A percentile compares a stretch with the other conserved stretches of the same genome.
Conservation (phyloP, 2,113 vertebrate species). For the Strix uralensis region DNA sequence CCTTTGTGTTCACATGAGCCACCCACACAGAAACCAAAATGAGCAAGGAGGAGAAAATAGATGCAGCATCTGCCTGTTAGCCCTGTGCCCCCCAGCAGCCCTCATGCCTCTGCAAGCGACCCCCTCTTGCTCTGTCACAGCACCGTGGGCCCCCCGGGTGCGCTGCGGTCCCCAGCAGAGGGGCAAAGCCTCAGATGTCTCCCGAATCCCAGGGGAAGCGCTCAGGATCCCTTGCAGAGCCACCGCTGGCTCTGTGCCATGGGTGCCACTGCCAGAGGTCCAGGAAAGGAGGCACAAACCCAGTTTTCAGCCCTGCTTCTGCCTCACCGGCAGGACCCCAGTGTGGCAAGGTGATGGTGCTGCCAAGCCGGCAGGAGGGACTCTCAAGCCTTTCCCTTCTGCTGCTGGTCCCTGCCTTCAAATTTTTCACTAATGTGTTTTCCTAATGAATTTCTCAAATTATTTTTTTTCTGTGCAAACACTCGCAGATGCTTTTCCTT, state of each 20-base stretch:
- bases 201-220: not conserved
- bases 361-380: not conserved
- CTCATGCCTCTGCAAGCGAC: not conserved
- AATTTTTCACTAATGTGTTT: not conserved
- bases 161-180: rapidly evolving
- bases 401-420: not conserved
- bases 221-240: not conserved
- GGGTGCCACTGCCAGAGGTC: too few relatives aligned
- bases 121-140: not conserved
- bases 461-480: rapidly evolving
- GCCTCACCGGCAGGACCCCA: rapidly evolving
- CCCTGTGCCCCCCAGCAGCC: not conserved
- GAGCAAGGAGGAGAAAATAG: conserved; percentile 53
- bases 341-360: not conserved
- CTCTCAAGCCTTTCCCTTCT: not conserved
- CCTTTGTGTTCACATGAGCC: conserved; percentile 76
- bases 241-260: rapidly evolving
- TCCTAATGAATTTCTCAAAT: not conserved
- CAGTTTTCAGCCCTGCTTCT: not conserved
- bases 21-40: conserved; percentile 76
- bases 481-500: rapidly evolving
- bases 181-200: not conserved
- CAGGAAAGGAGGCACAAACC: not conserved
- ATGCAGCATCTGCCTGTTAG: conserved; percentile 51
- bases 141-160: rapidly evolving